Conservation (phyloP, 2,113 vertebrate species). For the Amphilophus citrinellus region DNA sequence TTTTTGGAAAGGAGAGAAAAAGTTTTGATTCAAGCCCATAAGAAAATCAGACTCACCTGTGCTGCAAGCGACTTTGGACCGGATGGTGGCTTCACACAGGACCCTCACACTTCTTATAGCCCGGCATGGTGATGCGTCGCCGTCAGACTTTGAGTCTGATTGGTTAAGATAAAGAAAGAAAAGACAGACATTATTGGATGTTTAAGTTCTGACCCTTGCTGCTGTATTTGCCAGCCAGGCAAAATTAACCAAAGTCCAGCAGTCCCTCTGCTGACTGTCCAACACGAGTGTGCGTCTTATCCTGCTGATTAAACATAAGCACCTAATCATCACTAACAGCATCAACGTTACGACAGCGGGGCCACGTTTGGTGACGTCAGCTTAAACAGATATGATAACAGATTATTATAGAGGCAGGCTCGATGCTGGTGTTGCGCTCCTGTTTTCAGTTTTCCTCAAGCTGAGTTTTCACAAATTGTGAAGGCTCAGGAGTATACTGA, state of each 20-base stretch:
- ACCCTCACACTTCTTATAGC: slow-evolving; percentile 61
- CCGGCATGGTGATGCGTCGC: not conserved
- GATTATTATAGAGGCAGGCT: not conserved
- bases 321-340: slow-evolving; percentile 18
- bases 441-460: not conserved
- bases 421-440: not conserved
- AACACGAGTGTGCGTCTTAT: slow-evolving; percentile 53
- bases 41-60: slow-evolving; percentile 66
- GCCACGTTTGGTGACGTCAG: not conserved
- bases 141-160: not conserved
- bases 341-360: not conserved
- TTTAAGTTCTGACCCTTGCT: slow-evolving; percentile 63
- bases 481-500: not conserved
- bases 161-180: slow-evolving; percentile 42
- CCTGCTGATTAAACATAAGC: slow-evolving; percentile 52
- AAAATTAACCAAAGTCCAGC: slow-evolving; percentile 72
- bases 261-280: slow-evolving; percentile 45
- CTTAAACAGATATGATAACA: not conserved
- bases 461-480: not conserved
- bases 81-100: slow-evolving; percentile 50
- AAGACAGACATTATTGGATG: slow-evolving; percentile 1
- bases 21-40: not conserved
- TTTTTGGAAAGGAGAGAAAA: not conserved
- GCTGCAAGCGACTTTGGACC: slow-evolving; percentile 51
- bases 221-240: slow-evolving; percentile 57